These are phyloP conservation scores for Montipora capitata DNA, from an alignment of 92 coral and sea anemone genomes.

Conservation along the genomic window DNA sequence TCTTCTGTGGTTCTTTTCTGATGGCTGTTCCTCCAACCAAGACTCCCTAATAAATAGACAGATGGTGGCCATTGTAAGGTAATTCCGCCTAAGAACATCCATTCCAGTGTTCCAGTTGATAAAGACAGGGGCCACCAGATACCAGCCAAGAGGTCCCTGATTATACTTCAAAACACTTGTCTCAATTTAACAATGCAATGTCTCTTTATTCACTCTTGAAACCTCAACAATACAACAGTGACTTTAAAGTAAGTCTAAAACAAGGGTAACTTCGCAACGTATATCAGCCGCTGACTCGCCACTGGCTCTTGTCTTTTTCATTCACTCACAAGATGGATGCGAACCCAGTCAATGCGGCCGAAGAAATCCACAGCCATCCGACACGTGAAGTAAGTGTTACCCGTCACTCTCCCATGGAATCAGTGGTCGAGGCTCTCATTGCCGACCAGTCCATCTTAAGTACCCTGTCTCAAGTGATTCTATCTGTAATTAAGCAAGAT, in stretches of 20 bases:
- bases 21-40: conserved; percentile 31
- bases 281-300: no score
- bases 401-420: neutral
- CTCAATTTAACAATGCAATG: no score
- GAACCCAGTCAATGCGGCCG: neutral
- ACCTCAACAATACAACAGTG: no score
- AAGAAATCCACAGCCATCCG: conserved; percentile 18
- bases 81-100: conserved; percentile 21
- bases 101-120: conserved; percentile 36
- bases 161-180: no score
- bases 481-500: conserved; percentile 47
- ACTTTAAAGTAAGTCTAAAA: no score
- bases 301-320: neutral
- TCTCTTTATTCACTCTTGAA: no score
- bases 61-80: conserved; percentile 32
- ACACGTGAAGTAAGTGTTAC: neutral
- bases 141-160: conserved; percentile 23
- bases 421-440: neutral
- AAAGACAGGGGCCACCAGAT: conserved; percentile 46
- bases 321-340: conserved; percentile 16
- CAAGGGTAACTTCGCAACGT: no score
- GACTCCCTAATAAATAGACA: conserved; percentile 51
- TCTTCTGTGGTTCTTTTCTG: conserved; percentile 44
- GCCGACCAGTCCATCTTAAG: conserved; percentile 56
- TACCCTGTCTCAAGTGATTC: conserved; percentile 2